A percentile compares a stretch with the other conserved stretches of the same genome.
phyloP scores from a whole-genome alignment of 2,888 invertebrate species.

The Neria commutata region DNA sequence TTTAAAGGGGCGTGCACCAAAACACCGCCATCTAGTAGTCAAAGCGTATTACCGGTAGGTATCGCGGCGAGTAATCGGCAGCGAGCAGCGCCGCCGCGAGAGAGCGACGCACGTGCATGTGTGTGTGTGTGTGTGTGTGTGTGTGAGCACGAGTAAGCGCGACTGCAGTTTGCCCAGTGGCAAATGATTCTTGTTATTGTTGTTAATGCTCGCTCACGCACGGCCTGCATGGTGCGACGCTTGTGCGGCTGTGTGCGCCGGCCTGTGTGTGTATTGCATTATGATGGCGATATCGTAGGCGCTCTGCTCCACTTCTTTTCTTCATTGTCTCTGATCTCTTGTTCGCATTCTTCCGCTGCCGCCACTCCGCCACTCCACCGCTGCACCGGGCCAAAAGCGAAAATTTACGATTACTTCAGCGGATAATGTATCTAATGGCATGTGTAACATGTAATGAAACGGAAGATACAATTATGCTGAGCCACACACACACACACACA shows the following conservation, averaged over 20 bases:
- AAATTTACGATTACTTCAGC: conserved; percentile 28
- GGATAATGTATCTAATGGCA: conserved; percentile 38
- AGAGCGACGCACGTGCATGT: not conserved
- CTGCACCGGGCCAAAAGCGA: conserved; percentile 20
- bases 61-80: not conserved
- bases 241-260: no score
- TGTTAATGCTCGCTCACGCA: no score
- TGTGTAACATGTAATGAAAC: conserved; percentile 50
- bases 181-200: no score
- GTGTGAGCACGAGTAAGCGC: conserved; percentile 9
- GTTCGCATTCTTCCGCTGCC: conserved; percentile 2
- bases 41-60: conserved; percentile 1
- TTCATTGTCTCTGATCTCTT: conserved; percentile 11
- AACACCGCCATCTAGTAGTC: conserved; percentile 49
- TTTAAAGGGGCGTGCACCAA: conserved; percentile 62
- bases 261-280: no score
- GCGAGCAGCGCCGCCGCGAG: no score
- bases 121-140: not conserved
- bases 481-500: no score
- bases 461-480: conserved; percentile 49
- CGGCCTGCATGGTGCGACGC: no score
- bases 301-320: no score
- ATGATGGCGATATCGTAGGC: no score
- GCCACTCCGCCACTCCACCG: no score
- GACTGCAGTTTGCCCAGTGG: no score